Base-by-base conservation (phyloP, 2,797 vertebrate species). In the Sebastes umbrosus region DNA sequence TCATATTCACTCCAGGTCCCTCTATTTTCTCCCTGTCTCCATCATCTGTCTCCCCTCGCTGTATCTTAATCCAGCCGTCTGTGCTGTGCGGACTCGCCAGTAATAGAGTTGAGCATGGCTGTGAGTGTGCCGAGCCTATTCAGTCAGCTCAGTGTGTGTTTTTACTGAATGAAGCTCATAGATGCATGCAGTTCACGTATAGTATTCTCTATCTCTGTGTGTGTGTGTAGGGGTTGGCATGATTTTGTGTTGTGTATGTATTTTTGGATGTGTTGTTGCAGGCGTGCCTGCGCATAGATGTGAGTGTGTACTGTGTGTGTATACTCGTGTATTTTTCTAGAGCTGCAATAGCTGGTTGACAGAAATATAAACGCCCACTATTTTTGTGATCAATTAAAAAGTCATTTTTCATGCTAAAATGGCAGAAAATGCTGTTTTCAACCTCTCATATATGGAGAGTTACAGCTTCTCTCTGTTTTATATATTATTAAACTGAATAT, bases 51-150 rank as follows among this genome's bases (percentile, higher is more conserved):
- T 79, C 46, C 70, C 70, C 72, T 20, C 57, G 18, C 83, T 87
- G 83, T 83, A 73, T 92, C 87, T 82, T 73, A 84, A 80, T 86
- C 70, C 67, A 84, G 29, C 20, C 14, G 27, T 74, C 86, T 79
- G 80, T 85, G 39, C 39, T 43, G 16, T 50, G 46, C 0, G 18
- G 63, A 83, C 62, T 59, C 70, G 14, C 80, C 86, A 83, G 84
- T 88, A 77, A 85, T 81, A 70, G 82, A 88, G 77, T 36, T 27
- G 66, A 67, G 65, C 27, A 6, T 66, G 16, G n/a, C 27, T 59
- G 31, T 52, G 46, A 43, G 1, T 46, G 43, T 69, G 80, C 32
- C 58, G 55, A 62, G 52, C 13, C 69, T 46, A 46, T 77, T 86
- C 65, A 36, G 25, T 60, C 18, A 77, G 69, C 22, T 76, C 46